Percentiles rank a stretch among this genome's conserved stretches.
Evolutionary conservation across 2,113 vertebrate species (phyloP).

Genomic region (Struthio camelus): DNA sequence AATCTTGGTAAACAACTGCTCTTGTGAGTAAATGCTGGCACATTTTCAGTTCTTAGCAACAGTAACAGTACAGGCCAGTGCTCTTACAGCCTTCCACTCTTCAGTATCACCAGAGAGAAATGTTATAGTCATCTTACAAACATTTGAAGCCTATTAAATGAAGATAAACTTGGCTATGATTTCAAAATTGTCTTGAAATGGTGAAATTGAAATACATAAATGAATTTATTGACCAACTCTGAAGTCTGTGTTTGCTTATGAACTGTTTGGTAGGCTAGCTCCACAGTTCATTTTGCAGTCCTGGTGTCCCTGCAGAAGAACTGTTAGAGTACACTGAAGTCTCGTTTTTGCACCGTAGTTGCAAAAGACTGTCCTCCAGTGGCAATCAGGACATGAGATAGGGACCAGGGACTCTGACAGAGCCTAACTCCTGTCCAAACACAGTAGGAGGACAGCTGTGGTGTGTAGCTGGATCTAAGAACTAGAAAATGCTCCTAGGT

Average conservation of each 20-base stretch:
- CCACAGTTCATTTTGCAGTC: neutral
- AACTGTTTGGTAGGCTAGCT: neutral
- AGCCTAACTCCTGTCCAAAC: neutral
- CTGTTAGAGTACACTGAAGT: neutral
- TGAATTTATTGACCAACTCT: neutral
- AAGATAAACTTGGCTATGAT: neutral
- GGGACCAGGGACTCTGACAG: neutral
- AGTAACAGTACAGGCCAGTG: neutral
- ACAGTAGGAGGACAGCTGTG: neutral
- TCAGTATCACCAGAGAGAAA: neutral
- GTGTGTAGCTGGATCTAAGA: neutral
- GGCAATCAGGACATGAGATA: accelerated
- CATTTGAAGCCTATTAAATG: neutral
- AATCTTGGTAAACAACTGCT: neutral
- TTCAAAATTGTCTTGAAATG: neutral
- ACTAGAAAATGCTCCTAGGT: neutral
- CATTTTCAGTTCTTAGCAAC: neutral
- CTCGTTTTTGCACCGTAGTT: neutral
- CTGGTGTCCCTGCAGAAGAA: neutral
- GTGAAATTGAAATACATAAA: neutral
- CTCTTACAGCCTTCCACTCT: neutral
- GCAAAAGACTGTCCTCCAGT: neutral
- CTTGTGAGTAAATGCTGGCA: neutral
- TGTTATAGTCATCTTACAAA: neutral
- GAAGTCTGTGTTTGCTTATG: neutral